Base-by-base conservation (phyloP, 1,140 invertebrate genomes). In the Anastatus disparis region DNA sequence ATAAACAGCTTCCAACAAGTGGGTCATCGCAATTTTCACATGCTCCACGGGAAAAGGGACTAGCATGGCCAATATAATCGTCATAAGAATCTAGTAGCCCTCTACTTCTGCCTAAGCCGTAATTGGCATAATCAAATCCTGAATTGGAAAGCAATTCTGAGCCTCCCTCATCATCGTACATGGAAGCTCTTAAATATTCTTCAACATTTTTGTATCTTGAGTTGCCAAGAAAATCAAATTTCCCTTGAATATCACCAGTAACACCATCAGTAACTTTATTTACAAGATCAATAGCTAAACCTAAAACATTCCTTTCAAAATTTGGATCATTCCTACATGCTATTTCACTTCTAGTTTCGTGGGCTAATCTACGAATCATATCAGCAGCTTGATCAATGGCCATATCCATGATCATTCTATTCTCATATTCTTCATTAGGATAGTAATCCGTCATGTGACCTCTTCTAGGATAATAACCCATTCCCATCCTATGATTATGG, bases 321-420 rank as follows among this genome's bases (percentile, higher is more conserved):
- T 61, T 26, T 9, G 53, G 59, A 3, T 66, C 55, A 1, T 22
- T 12, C 2, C 15, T 20, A 10, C 15, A 48, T 4, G 10, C 55
- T 0, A 38, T 10, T 1, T 46, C 68, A 22, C 50, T 38, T 6
- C 55, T 22, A 10, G 62, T 52, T 4, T 66, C 55, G 2, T 38
- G 35, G 0, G 44, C 55, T 0, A 71, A 31, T 9, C 35, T 50
- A 0, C 62, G 29, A 9, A 71, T 71, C 62, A 71, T 66, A 1
- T 8, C 22, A 2, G 70, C 56, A 0, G 70, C 53, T 17, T 71
- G 53, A 12, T 65, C 62, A 55, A 71, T 61, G 2, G 70, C 70
- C 53, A 59, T 52, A 31, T 71, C 63, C 63, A 71, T 50, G 20
- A 65, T 52, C 53, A 65, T 65, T 10, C 20, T 48, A 1, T 62